Evolutionary conservation across 2,797 vertebrate genomes (phyloP), one percentile per base, ranked within the genome.

Genomic region (Dallia pectoralis): DNA sequence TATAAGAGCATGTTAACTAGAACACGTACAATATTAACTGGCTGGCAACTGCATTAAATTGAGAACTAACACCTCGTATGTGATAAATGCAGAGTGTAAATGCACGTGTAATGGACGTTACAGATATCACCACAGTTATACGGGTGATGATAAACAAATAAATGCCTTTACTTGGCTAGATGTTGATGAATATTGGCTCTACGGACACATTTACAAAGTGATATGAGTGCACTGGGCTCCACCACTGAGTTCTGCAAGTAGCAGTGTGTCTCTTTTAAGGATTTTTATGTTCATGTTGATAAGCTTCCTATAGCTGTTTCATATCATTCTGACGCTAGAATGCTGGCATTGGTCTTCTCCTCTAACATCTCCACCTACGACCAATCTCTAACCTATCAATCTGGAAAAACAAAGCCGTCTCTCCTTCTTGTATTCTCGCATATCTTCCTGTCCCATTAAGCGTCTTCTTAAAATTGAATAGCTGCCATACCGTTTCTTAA

Each of bases 301-400:
- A 53, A 32, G 36, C 36, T 53, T 12, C 4, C 56, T 76, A 69
- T 80, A 83, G 83, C 18, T 15, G 83, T 92, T 91, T 91, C 87
- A 91, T 84, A 89, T 87, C 87, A 83, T 90, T 84, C 79, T 83
- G 80, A 80, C 82, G 84, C 84, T 76, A 86, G 85, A 87, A 82
- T n/a, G n/a, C 78, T 84, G 77, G 82, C 89, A 88, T n/a, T 79
- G 83, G 77, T 90, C 88, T 86, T 77, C 78, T 75, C 88, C 86
- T 77, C 78, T 75, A 81, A 89, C 86, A 87, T 88, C 89, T 81
- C 90, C 83, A 89, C 89, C 91, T 90, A 88, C 91, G 80, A 82
- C 73, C 77, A 76, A 74, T 78, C 76, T 69, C 48, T 49, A 75
- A 72, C 70, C 71, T 73, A 79, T 73, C 62, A 33, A 32, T 33